Evolutionary conservation across 1,140 invertebrate genomes (phyloP).

Genomic region (Oscheius sp.): DNA sequence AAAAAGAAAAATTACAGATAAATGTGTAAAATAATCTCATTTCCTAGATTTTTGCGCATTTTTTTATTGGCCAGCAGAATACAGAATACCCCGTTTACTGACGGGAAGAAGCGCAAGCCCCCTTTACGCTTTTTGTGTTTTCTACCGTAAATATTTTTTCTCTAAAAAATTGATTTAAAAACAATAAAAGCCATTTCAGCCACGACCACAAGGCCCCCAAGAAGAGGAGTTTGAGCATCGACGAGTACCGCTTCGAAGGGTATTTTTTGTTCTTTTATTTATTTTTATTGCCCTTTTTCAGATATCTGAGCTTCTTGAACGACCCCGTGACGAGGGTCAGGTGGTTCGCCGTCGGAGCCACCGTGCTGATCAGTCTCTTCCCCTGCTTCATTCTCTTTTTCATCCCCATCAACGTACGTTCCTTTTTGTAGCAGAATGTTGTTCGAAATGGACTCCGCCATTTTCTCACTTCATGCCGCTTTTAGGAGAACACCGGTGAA

Average conservation of each 20-base stretch:
- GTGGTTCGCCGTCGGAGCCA: slow-evolving; percentile 70
- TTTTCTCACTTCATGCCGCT: too few relatives aligned
- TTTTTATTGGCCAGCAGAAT: not conserved
- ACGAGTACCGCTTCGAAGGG: slow-evolving; percentile 37
- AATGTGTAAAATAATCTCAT: not conserved
- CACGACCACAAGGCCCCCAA: not conserved
- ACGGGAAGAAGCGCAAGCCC: not conserved
- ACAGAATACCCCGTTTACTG: not conserved
- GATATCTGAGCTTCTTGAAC: slow-evolving; percentile 36
- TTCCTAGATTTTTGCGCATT: not conserved
- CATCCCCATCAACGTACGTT: slow-evolving; percentile 69
- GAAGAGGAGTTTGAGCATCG: not conserved
- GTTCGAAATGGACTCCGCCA: not conserved
- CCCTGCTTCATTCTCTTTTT: slow-evolving; percentile 89
- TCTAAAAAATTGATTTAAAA: not conserved
- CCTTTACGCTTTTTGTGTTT: too few relatives aligned
- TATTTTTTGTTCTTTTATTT: slow-evolving; percentile 23
- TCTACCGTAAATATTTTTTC: not conserved
- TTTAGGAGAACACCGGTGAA: slow-evolving; percentile 75
- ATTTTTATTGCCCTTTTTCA: slow-evolving; percentile 20
- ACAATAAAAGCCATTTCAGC: not conserved
- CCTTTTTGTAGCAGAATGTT: not conserved
- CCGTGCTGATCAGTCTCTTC: slow-evolving; percentile 84
- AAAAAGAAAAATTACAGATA: not conserved
- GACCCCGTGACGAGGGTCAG: slow-evolving; percentile 50